Evolutionary conservation across 2,888 invertebrate genomes (phyloP), one percentile per base, ranked within the genome.

Genomic region (Ametastegia equiseti): DNA sequence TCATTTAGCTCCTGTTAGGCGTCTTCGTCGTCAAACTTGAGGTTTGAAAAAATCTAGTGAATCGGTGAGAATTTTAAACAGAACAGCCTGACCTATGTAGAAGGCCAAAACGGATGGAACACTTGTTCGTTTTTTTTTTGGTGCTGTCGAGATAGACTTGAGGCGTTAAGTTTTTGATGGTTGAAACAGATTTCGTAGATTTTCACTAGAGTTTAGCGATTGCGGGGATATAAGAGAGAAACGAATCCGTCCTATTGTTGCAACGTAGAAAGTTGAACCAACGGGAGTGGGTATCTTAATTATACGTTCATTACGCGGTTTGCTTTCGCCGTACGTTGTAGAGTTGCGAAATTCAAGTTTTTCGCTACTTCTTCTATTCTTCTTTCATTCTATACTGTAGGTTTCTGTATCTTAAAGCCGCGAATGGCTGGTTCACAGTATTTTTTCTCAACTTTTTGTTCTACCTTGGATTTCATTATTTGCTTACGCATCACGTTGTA

Each of bases 191-290:
- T 47, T 71, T 45, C 47, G 27, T 45, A 23, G 45, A 47, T 45
- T 27, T 71, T 47, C 45, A n/a, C 19, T 39, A 47, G 23, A 47
- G 27, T 47, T 9, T 71, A 23, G 30, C 67, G 71, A 71, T 71
- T 30, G 71, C 47, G 27, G 42, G 11, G 71, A 36, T 75, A 54
- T 63, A 6, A 9, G 6, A 23, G 36, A 33, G 71, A 27, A 42
- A 30, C 78, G 60, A 60, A 78, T 60, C 78, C n/a, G 33, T 78
- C 42, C 78, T 27, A 78, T 78, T 78, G 78, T 78, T 78, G 60
- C 42, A 11, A 45, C 7, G 42, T 78, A 78, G 78, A 78, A 78
- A 78, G 78, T 60, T 57, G 57, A 27, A 78, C 39, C 60, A 15
- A 27, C 36, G 50, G n/a, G 2, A 33, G 11, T 15, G 36, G 19